Conservation (phyloP, 2,797 vertebrate genomes). For the Parauchenoglanis punctatus region DNA sequence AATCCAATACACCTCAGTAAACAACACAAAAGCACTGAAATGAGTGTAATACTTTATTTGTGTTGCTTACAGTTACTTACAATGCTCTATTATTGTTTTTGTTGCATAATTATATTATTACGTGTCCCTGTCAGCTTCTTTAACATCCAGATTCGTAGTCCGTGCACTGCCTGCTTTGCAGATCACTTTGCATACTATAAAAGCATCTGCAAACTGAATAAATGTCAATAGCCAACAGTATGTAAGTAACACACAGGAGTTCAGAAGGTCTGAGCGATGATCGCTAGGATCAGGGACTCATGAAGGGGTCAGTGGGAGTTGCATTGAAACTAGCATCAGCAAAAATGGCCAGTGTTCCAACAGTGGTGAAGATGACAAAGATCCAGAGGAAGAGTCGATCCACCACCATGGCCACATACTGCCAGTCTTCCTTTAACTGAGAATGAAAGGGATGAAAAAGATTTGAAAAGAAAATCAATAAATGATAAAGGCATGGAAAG, state of each 20-base stretch:
- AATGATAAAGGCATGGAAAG: neutral
- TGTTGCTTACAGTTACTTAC: neutral
- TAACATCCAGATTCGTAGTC: no score
- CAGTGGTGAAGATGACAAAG: constrained; percentile 80
- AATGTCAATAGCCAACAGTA: neutral
- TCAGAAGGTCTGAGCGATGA: neutral
- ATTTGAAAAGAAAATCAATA: neutral
- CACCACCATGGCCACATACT: constrained; percentile 90
- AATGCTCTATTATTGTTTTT: neutral
- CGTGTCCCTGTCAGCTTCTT: neutral
- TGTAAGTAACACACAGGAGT: neutral
- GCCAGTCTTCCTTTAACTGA: constrained; percentile 87
- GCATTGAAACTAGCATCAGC: constrained; percentile 81
- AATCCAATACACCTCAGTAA: constrained; percentile 44
- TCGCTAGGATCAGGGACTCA: constrained; percentile 53
- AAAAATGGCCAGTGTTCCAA: constrained; percentile 87
- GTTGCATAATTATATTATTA: neutral
- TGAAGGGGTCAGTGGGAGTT: constrained; percentile 76
- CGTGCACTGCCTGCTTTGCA: neutral
- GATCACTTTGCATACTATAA: neutral
- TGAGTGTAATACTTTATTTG: no score
- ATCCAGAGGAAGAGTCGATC: constrained; percentile 87
- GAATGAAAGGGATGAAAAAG: neutral
- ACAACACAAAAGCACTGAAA: neutral
- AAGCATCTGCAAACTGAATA: neutral